Evolutionary conservation across 2,113 vertebrate species (phyloP), one percentile per base, ranked within the genome.

Genomic region (Reinhardtius hippoglossoides): DNA sequence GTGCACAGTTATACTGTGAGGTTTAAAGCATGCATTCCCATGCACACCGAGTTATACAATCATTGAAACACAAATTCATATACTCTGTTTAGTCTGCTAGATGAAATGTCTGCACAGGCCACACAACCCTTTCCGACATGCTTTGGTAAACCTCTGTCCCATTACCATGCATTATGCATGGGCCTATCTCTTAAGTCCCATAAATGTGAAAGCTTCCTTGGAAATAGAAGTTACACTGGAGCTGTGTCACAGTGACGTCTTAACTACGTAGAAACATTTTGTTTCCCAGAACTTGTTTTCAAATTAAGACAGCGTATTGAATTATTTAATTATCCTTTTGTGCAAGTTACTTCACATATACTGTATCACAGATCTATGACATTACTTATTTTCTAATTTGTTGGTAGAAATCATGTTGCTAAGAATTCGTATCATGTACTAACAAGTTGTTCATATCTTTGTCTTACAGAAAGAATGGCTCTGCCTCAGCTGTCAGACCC

Each of bases 401-500:
- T 9, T 26, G 12, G 7, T 73, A 16, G 9, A 58, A 42, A 63
- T 31, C 14, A 58, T 31, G 14, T 62, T 48, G 16, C 23, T 27
- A 27, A 4, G 3, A 4, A 4, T 31, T 52, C 0, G n/a, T 18
- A 31, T 46, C 35, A 20, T 83, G 59, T 46, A 14, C 24, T 79
- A 62, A 71, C 18, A 7, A n/a, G 59, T 50, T 76, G 13, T 68
- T 76, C 5, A 56, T 20, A 1, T 75, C 14, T 67, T 84, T 92
- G 44, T 86, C 65, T 92, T 92, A 24, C 94, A 99, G 98, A 96
- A 96, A 90, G 97, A 99, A 95, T 99, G 98, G 98, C 95, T 99
- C 63, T 99, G 98, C 88, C 95, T 99, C 93, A 97, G 95, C 89
- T 99, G 98, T 83, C 98, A 99, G 92, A 99, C 97, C 35, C 95